Evolutionary conservation across 2,888 invertebrate species (phyloP), one percentile per base, ranked within the genome.

Genomic region (Himalopsyche japonica): DNA sequence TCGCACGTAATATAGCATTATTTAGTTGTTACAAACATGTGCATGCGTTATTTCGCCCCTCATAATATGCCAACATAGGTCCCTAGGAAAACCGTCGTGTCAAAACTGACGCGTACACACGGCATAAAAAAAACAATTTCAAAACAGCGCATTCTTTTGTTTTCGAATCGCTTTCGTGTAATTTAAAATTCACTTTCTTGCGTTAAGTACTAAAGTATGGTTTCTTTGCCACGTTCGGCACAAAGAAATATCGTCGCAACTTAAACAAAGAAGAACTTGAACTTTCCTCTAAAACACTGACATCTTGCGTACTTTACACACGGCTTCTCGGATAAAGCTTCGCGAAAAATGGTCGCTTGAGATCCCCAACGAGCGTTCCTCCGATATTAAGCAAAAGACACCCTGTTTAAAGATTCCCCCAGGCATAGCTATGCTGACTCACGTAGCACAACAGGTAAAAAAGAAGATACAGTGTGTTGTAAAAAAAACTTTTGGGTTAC

Each of bases 301-400:
- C 27, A 27, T 24, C 27, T 24, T 30, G 5, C 24, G 24, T 27
- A 27, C 70, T 70, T 27, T 70, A 27, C 15, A 70, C 20, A 70
- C 27, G 70, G 43, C 43, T 82, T 70, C 81, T 79, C 78, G 81
- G 81, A 79, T 83, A 85, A 48, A 48, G 81, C 83, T 80, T 83
- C 76, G 32, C 49, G 84, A 70, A 82, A 81, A 83, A 76, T 82
- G 47, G 47, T 34, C 64, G 43, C 64, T 47, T 79, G 80, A 82
- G 82, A 85, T 82, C 80, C 70, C 24, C 70, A 27, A 70, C 70
- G 76, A 70, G 82, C 82, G 80, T 64, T 79, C 34, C 76, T 32
- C 79, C 37, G 80, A 82, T 85, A 82, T 85, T 85, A 76, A 80
- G 77, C 76, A 48, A 80, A 79, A 79, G 80, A 85, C 85, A 82